A percentile compares a stretch with the other conserved stretches of the same genome.
phyloP scores from a whole-genome alignment of 2,797 vertebrate genomes.

The Micrastur ruficollis region DNA sequence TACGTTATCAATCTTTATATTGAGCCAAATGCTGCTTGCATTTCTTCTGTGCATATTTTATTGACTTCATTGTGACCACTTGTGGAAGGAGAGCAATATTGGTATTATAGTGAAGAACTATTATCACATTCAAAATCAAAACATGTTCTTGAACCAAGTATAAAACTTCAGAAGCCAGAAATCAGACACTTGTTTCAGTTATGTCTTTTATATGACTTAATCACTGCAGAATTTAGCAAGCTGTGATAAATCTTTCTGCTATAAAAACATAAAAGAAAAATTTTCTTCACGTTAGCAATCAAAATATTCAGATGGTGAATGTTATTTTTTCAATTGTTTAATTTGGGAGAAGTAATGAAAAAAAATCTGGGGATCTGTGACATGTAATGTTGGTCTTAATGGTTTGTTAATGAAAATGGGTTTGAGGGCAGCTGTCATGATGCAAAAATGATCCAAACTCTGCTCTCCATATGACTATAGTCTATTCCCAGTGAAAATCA shows the following conservation, averaged over 20 bases:
- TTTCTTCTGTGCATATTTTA: constrained; percentile 39
- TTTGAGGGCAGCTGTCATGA: not conserved
- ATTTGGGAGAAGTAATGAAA: not conserved
- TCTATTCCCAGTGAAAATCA: not conserved
- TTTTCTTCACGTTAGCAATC: not conserved
- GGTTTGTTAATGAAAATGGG: not conserved
- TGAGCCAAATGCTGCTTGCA: constrained; percentile 19
- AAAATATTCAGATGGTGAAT: not conserved
- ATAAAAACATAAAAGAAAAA: not conserved
- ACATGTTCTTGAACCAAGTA: not conserved
- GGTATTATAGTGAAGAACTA: not conserved
- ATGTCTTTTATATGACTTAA: not conserved
- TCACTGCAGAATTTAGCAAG: constrained; percentile 1
- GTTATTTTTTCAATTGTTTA: not conserved
- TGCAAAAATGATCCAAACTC: not conserved
- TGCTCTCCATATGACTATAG: not conserved
- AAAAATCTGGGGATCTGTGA: not conserved
- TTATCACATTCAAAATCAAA: not conserved
- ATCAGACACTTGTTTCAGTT: not conserved
- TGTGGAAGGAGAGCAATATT: constrained; percentile 15
- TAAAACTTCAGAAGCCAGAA: constrained; percentile 17
- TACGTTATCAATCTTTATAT: constrained; percentile 57
- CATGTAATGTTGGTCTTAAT: not conserved
- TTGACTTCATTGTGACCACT: not conserved
- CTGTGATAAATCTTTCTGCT: constrained; percentile 7